Percentiles rank a stretch among this genome's conserved stretches.
These are phyloP conservation scores for Orycteropus afer DNA, from an alignment of 2,113 vertebrate species.

Conservation along the genomic window DNA sequence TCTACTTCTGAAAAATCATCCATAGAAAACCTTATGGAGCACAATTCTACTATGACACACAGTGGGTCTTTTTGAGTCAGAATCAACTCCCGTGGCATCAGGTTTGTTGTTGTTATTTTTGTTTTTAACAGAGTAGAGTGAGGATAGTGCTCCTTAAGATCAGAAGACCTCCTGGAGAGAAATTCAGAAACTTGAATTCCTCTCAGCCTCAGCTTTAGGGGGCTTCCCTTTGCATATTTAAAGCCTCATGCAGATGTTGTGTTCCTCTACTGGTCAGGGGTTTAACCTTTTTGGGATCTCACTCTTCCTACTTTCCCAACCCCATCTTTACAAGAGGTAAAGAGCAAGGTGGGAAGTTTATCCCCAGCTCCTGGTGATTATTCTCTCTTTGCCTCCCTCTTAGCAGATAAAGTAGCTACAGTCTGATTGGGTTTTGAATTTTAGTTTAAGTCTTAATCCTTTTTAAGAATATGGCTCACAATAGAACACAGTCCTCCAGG, in stretches of 20 bases:
- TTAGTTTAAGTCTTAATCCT: not conserved
- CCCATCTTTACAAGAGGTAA: not conserved
- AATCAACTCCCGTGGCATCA: not conserved
- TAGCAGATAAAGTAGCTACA: not conserved
- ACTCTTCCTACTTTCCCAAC: accelerated
- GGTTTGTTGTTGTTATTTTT: not conserved
- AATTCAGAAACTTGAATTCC: too few relatives aligned
- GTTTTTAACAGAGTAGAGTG: not conserved
- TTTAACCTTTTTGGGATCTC: not conserved
- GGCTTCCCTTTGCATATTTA: not conserved
- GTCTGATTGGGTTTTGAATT: not conserved
- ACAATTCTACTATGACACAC: not conserved
- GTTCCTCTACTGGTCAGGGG: not conserved
- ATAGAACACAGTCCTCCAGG: not conserved
- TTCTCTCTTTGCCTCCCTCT: not conserved
- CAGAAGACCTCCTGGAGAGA: not conserved
- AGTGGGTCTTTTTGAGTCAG: not conserved
- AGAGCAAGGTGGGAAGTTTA: not conserved
- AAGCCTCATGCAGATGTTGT: not conserved
- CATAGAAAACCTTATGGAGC: not conserved
- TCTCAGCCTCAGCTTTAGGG: not conserved
- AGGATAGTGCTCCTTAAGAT: not conserved
- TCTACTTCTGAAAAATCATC: not conserved
- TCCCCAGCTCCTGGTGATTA: not conserved
- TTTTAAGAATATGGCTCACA: not conserved